These are phyloP conservation scores for Platichthys stellatus DNA, from an alignment of 2,113 vertebrate species.

Conservation along the genomic window DNA sequence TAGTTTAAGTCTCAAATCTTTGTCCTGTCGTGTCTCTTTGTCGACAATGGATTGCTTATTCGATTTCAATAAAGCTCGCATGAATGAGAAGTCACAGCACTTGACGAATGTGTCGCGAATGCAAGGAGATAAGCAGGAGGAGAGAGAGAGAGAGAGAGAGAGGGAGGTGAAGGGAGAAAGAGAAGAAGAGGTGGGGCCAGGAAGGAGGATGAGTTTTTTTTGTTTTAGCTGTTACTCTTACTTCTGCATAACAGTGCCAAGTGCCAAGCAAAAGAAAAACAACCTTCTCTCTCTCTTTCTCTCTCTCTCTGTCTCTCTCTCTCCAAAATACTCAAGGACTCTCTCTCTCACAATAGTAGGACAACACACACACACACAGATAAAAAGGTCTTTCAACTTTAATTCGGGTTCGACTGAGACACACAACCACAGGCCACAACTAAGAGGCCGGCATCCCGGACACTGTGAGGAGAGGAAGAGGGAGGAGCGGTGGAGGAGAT, in stretches of 20 bases:
- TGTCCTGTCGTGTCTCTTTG: conserved; percentile 53
- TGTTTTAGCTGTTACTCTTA: conserved; percentile 51
- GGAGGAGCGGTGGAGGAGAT: conserved; percentile 1
- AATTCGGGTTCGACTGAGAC: conserved; percentile 19
- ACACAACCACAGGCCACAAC: conserved; percentile 11
- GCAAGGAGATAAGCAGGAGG: conserved; percentile 54
- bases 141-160: background rate
- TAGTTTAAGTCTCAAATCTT: conserved; percentile 46
- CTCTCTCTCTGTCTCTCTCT: conserved; percentile 11
- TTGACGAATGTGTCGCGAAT: conserved; percentile 61
- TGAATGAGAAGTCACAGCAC: conserved; percentile 62
- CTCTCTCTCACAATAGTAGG: no score
- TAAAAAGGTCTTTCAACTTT: conserved; percentile 46
- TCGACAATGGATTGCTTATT: conserved; percentile 68
- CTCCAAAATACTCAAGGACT: no score
- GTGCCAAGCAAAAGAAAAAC: conserved; percentile 42
- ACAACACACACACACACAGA: conserved; percentile 38
- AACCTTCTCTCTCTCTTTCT: background rate
- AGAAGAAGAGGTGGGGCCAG: conserved; percentile 13
- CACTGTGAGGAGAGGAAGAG: background rate
- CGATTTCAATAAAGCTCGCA: conserved; percentile 64
- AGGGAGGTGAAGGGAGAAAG: background rate
- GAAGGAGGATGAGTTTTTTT: conserved; percentile 3
- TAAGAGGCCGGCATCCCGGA: conserved; percentile 4
- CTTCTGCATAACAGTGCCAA: conserved; percentile 56